phyloP scores from a whole-genome alignment of 2,888 invertebrate genomes.

The Drosophila colorata region DNA sequence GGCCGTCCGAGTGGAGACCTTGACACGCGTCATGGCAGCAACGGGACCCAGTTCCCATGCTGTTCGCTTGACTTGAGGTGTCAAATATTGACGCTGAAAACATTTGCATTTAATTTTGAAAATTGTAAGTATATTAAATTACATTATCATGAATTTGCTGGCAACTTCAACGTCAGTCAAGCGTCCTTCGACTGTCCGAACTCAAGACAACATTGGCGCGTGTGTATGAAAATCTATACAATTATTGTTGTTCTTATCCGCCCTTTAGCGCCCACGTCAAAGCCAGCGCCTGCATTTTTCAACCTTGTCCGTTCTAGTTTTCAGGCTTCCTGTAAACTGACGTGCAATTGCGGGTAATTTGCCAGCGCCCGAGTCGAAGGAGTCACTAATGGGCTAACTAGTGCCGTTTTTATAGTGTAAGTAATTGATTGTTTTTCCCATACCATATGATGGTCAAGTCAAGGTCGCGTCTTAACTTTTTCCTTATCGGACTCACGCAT shows the following conservation, averaged over 20 bases:
- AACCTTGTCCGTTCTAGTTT: slow-evolving; percentile 35
- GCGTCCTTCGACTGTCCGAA: slow-evolving; percentile 59
- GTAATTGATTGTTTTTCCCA: slow-evolving; percentile 63
- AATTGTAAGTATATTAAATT: slow-evolving; percentile 53
- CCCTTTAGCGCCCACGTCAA: slow-evolving; percentile 17
- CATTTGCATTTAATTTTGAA: slow-evolving; percentile 60
- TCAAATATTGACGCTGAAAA: slow-evolving; percentile 67
- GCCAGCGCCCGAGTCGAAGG: slow-evolving; percentile 10
- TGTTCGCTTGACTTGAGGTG: slow-evolving; percentile 24
- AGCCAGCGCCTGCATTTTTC: slow-evolving; percentile 10
- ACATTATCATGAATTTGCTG: slow-evolving; percentile 45
- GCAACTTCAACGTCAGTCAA: slow-evolving; percentile 10
- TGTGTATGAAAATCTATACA: slow-evolving; percentile 3
- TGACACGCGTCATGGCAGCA: slow-evolving; percentile 22
- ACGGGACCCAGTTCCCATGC: slow-evolving; percentile 7
- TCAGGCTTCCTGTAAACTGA: slow-evolving; percentile 45
- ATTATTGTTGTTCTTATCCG: slow-evolving; percentile 11
- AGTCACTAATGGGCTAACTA: slow-evolving; percentile 14
- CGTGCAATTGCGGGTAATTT: slow-evolving; percentile 52
- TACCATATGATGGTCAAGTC: slow-evolving; percentile 28
- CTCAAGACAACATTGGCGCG: slow-evolving; percentile 18
- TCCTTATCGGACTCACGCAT: slow-evolving; percentile 37
- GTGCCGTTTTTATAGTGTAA: slow-evolving; percentile 21
- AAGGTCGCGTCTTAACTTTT: slow-evolving; percentile 51
- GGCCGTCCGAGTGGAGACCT: slow-evolving; percentile 28